Evolutionary conservation across 2,888 invertebrate species (phyloP), one percentile per base, ranked within the genome.

Genomic region (Adelphocoris suturalis): DNA sequence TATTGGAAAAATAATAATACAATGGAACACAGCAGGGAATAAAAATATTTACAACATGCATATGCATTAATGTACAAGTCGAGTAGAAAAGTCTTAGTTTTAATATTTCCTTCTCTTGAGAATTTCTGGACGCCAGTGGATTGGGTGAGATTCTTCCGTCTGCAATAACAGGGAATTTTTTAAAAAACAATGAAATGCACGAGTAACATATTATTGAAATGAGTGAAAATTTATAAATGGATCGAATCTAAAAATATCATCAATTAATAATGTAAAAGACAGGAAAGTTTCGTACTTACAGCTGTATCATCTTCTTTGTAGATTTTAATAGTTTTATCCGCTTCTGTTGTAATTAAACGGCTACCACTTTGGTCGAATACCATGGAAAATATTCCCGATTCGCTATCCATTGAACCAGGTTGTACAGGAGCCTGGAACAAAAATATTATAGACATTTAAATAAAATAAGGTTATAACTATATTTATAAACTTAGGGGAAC

Each of bases 391-490:
- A 99, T 97, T 75, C 99, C 99, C 23, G 99, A 98, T 94, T 99
- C 99, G 19, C 98, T 99, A 94, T 99, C 99, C 96, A 99, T 99
- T 0, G 99, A 99, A 16, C 99, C 99, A 0, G 99, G 99, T 93
- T 99, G 99, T 0, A 98, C 98, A 1, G 98, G 97, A 5, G 99
- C 96, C 95, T 97, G 23, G n/a, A 52, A 82, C n/a, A 23, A 68
- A 19, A 23, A 12, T 68, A 23, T 23, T 61, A n/a, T 61, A 3
- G n/a, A 61, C 5, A 52, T 3, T 3, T 13, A 11, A 48, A 48
- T 11, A 48, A 48, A 48, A 48, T 11, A 48, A 11, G 48, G 13
- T 13, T 13, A 11, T 11, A 48, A 48, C 9, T 48, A 48, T 48
- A 13, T 48, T 11, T 11, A 48, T n/a, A n/a, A n/a, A n/a, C n/a